A percentile compares a stretch with the other conserved stretches of the same genome.
phyloP scores from a whole-genome alignment of 64 coral and sea anemone species.

The Montipora efflorescens region DNA sequence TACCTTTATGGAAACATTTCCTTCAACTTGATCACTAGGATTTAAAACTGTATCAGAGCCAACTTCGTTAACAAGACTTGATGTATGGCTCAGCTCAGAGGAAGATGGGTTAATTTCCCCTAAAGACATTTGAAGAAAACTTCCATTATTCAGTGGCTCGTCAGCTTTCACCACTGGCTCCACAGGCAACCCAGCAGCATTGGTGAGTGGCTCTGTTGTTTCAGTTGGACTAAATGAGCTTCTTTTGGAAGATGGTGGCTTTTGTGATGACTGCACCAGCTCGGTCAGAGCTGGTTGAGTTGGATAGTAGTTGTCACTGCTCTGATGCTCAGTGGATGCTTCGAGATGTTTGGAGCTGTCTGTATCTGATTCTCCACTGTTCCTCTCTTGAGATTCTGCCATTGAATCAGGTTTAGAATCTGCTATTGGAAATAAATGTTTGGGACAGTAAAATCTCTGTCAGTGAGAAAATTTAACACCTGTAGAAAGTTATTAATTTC shows the following conservation, averaged over 20 bases:
- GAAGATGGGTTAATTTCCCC: constrained; percentile 1
- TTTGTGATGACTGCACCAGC: neutral
- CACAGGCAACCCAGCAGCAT: no score
- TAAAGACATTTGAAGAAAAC: constrained; percentile 6
- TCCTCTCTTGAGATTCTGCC: neutral
- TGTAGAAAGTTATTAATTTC: no score
- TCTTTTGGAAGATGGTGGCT: neutral
- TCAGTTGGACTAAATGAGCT: neutral
- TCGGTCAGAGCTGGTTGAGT: neutral
- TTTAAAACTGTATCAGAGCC: neutral
- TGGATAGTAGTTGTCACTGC: neutral
- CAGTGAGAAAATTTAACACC: no score
- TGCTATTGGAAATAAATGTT: neutral
- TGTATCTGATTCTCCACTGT: neutral
- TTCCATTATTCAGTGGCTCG: neutral
- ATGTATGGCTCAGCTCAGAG: neutral
- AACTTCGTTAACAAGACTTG: neutral
- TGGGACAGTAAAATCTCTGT: no score
- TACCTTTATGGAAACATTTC: neutral
- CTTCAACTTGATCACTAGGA: neutral
- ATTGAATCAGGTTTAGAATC: neutral
- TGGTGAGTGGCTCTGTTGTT: no score
- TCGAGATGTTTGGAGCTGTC: neutral
- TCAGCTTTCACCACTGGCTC: neutral
- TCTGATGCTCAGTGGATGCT: neutral